Base-by-base conservation (phyloP, 2,797 vertebrate genomes). In the Holocentrus rufus region DNA sequence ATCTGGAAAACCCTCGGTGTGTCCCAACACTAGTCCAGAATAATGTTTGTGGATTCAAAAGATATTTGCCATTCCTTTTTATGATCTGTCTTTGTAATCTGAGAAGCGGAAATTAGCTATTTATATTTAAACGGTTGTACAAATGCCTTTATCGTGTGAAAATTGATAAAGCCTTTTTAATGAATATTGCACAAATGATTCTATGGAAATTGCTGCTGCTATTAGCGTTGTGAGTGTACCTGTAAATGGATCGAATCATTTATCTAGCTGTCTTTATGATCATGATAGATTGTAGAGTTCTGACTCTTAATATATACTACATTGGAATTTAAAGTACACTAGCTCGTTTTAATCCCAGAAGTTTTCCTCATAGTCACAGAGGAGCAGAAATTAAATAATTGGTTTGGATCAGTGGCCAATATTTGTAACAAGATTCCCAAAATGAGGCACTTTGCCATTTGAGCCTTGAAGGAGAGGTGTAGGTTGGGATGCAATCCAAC, bases 161-260 rank as follows among this genome's bases (percentile, higher is more conserved):
- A 84, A 85, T 70, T 34, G 65, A 76, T 77, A 46, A 82, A 72
- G 36, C 46, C 61, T 73, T 87, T 87, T 88, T 85, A 59, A 86
- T 70, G 27, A 89, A 77, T 86, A 69, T 92, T 92, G 91, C 92
- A 92, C 91, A 92, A 75, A 80, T 87, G 66, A 89, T 90, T 84
- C 55, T 31, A 69, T 82, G 79, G 62, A 81, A 81, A 86, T 86
- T 77, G 91, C 85, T 63, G 64, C 59, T 92, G 91, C 91, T 92
- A 90, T 86, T 83, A 82, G 79, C 83, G 58, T 82, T 87, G 80
- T 89, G 85, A 84, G 85, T 90, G 67, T 36, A 77, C 54, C 66
- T 90, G 80, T 89, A 83, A 81, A 84, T 73, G 54, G 72, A 90
- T 83, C 46, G 0, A 10, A 18, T 58, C 65, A 83, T 75, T 76